A percentile compares a stretch with the other conserved stretches of the same genome.
Conservation (phyloP, 2,113 vertebrate species). For the Tachysurus fulvidraco region DNA sequence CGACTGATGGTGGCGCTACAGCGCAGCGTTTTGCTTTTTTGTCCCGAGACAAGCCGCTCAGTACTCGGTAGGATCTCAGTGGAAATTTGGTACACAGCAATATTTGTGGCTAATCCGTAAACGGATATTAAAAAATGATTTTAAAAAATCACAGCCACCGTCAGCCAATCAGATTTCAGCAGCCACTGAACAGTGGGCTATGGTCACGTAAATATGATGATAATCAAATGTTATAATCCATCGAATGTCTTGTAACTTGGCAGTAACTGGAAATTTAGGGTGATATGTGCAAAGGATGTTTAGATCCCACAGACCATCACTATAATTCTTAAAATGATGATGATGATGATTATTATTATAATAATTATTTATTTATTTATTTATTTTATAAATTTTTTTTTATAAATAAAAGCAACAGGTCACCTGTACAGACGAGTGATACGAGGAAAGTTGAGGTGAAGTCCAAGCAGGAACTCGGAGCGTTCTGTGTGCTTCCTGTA, state of each 20-base stretch:
- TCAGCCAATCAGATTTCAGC: neutral
- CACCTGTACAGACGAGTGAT: constrained; percentile 84
- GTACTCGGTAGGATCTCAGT: neutral
- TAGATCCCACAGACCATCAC: neutral
- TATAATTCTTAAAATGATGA: neutral
- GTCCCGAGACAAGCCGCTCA: neutral
- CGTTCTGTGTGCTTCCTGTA: constrained; percentile 85
- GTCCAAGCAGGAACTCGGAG: constrained; percentile 79
- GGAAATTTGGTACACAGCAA: neutral
- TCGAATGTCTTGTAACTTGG: neutral
- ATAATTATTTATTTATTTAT: too few species aligned
- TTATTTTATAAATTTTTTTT: too few species aligned
- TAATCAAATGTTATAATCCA: neutral
- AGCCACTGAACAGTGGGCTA: neutral
- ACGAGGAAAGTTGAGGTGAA: constrained; percentile 86
- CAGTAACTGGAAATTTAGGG: neutral
- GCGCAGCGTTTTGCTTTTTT: neutral
- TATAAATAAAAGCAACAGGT: neutral
- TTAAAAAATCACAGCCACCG: neutral
- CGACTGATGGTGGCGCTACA: neutral
- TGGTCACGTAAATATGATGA: neutral
- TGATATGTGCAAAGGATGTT: neutral
- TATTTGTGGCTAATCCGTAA: neutral
- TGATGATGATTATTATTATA: too few species aligned
- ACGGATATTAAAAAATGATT: neutral